Evolutionary conservation across 2,888 invertebrate species (phyloP).

Genomic region (Yponomeuta sedellus): DNA sequence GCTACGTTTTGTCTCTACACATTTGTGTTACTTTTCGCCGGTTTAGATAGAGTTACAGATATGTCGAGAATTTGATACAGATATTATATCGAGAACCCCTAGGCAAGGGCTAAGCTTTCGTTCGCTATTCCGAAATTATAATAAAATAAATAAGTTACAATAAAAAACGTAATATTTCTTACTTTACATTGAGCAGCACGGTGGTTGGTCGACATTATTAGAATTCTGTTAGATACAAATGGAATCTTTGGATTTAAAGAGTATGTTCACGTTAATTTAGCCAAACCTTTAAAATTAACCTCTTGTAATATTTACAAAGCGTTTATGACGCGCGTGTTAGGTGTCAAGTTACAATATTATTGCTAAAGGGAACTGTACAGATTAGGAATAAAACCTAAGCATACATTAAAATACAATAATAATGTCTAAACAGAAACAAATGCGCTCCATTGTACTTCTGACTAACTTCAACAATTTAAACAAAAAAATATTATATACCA

Average conservation of each 20-base stretch:
- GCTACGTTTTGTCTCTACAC: slow-evolving; percentile 5
- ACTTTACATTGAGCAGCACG: slow-evolving; percentile 39
- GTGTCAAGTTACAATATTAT: not conserved
- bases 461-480: not conserved
- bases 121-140: slow-evolving; percentile 16
- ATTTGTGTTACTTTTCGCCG: not conserved
- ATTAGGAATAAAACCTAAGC: not conserved
- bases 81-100: not conserved
- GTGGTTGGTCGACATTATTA: slow-evolving; percentile 25
- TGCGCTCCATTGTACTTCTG: not conserved
- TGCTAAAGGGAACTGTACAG: not conserved
- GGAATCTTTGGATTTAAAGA: slow-evolving; percentile 24
- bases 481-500: not conserved
- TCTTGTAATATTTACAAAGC: slow-evolving; percentile 8
- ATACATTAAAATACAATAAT: not conserved
- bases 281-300: not conserved
- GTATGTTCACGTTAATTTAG: slow-evolving; percentile 4
- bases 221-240: not conserved
- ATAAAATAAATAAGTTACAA: slow-evolving; percentile 21
- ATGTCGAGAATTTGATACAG: not conserved
- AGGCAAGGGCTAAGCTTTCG: not conserved
- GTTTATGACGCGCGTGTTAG: not conserved
- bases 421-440: not conserved
- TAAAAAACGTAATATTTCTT: slow-evolving; percentile 24
- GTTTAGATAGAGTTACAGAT: not conserved